A percentile compares a stretch with the other conserved stretches of the same genome.
These are phyloP conservation scores for Deilephila porcellus DNA, from an alignment of 2,888 invertebrate genomes.

Conservation along the genomic window DNA sequence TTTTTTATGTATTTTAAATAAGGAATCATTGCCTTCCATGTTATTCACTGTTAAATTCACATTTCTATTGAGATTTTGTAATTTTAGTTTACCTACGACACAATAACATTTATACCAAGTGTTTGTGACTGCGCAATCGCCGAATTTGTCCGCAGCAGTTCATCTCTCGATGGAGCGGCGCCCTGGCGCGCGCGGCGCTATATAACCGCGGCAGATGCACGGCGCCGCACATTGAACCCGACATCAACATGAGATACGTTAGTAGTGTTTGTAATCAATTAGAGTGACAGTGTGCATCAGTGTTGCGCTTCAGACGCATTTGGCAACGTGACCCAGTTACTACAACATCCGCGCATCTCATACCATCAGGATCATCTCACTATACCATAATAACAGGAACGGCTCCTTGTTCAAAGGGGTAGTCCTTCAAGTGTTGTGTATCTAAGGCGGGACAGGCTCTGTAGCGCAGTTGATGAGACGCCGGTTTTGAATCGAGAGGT, in stretches of 20 bases:
- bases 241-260: slow-evolving; percentile 19
- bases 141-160: background rate
- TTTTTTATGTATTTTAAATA: too few relatives aligned
- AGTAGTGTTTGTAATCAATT: slow-evolving; percentile 3
- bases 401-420: too few relatives aligned
- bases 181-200: background rate
- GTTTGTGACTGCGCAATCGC: background rate
- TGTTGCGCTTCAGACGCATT: slow-evolving; percentile 4
- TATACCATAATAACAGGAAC: too few relatives aligned
- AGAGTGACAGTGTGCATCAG: background rate
- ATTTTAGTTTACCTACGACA: too few relatives aligned
- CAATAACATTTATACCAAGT: background rate
- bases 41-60: too few relatives aligned
- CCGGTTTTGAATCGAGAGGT: too few relatives aligned
- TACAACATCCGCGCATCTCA: background rate
- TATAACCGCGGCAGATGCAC: slow-evolving; percentile 10
- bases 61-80: too few relatives aligned
- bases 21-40: too few relatives aligned
- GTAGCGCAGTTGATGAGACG: too few relatives aligned
- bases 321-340: slow-evolving; percentile 5
- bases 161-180: background rate
- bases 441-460: too few relatives aligned
- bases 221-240: background rate
- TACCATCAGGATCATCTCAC: background rate
- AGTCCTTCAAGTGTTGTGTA: too few relatives aligned